phyloP scores from a whole-genome alignment of 2,888 invertebrate species.

The Phaedon cochleariae region DNA sequence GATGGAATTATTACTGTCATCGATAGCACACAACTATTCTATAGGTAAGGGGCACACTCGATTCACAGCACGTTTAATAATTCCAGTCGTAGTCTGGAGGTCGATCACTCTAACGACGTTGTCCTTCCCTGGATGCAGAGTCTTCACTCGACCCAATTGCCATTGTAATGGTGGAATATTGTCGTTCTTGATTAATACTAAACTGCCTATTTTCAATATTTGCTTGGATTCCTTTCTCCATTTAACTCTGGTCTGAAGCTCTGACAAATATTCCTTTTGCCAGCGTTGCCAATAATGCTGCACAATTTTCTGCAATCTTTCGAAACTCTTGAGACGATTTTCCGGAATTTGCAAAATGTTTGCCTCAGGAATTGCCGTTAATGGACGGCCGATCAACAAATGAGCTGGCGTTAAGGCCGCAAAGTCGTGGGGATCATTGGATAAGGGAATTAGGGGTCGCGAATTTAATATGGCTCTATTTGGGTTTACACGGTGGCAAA shows the following conservation, averaged over 20 bases:
- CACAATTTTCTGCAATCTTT: conserved; percentile 20
- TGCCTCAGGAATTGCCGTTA: conserved; percentile 34
- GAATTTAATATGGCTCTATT: conserved; percentile 39
- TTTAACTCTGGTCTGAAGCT: conserved; percentile 33
- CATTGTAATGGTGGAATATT: conserved; percentile 28
- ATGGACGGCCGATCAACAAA: conserved; percentile 45
- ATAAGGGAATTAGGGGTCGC: conserved; percentile 30
- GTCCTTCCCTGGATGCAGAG: conserved; percentile 48
- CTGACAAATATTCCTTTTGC: conserved; percentile 35
- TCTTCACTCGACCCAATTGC: conserved; percentile 27
- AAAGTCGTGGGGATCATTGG: conserved; percentile 28
- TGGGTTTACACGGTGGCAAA: conserved; percentile 30
- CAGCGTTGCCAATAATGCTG: conserved; percentile 44
- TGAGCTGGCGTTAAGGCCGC: conserved; percentile 37
- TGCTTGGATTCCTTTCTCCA: conserved; percentile 18
- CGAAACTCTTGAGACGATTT: conserved; percentile 21
- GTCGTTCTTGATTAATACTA: conserved; percentile 36
- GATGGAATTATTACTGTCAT: too few relatives aligned
- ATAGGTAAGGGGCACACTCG: conserved; percentile 43
- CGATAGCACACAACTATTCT: too few relatives aligned
- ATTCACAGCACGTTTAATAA: conserved; percentile 37
- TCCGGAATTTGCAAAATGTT: conserved; percentile 12
- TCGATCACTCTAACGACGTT: conserved; percentile 44
- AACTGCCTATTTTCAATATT: conserved; percentile 16
- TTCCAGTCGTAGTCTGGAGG: conserved; percentile 43